Base-by-base conservation (phyloP, 2,113 vertebrate species). In the Potamarius usumacintae region DNA sequence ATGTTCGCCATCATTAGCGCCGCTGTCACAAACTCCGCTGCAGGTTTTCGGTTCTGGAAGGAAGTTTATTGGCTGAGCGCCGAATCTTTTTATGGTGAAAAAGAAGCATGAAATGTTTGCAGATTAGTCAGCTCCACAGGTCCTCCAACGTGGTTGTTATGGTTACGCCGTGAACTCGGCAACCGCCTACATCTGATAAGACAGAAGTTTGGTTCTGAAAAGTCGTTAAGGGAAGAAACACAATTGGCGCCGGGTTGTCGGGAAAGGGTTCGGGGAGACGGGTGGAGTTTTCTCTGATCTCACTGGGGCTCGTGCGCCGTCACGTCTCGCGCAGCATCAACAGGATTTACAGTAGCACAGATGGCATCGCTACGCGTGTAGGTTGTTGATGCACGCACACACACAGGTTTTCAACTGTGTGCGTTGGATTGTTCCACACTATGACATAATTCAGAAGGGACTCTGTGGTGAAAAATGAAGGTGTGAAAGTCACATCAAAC, bases 391-490 rank as follows among this genome's bases (percentile, higher is more conserved):
- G 34, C 69, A 82, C 50, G 34, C 53, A 48, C 62, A 79, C 30
- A 60, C 71, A 87, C 27, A 62, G 52, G 50, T 62, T 42, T 55
- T 58, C 6, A 81, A 2, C 42, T 65, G 17, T 77, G 79, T 83
- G 86, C 76, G 79, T 87, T 69, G 18, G 81, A 25, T 20, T 25
- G 22, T 50, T n/a, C 12, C 17, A 7, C 60, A 71, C 67, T 71
- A 67, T 67, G 63, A 18, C 34, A 42, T 20, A 52, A 79, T 57
- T 30, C 78, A 80, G 78, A n/a, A 80, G 78, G 53, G 81, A 69
- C 88, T 86, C 87, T 84, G 89, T 48, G 77, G 72, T 91, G 86
- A 78, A 91, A 87, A 90, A 76, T 83, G 30, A 84, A 88, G 65
- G 79, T 88, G 79, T 82, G 79, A 82, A 82, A 82, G 57, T 57